These are phyloP conservation scores for Agrochola macilenta DNA, from an alignment of 2,888 invertebrate species.

Conservation along the genomic window DNA sequence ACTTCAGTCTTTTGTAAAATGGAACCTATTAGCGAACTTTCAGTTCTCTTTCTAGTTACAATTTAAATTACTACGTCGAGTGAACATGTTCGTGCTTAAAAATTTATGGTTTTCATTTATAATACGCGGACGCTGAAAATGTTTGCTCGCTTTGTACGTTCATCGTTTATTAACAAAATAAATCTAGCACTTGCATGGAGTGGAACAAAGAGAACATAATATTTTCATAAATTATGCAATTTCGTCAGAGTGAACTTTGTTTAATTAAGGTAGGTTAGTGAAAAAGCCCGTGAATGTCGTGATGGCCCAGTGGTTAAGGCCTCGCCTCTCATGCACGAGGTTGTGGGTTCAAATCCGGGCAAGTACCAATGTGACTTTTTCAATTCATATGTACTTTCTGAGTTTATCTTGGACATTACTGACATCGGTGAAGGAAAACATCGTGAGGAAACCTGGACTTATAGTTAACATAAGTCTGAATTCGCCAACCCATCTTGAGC, in stretches of 20 bases:
- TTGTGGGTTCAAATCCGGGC: too few species aligned
- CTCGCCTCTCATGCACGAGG: too few species aligned
- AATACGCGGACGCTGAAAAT: not conserved
- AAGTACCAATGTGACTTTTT: too few species aligned
- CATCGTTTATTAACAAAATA: constrained; percentile 1
- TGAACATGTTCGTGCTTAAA: constrained; percentile 20
- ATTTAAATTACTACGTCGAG: constrained; percentile 21
- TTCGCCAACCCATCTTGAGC: too few species aligned
- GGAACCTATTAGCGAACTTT: constrained; percentile 15
- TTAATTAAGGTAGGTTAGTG: not conserved
- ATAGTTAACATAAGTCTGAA: too few species aligned
- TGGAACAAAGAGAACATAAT: not conserved
- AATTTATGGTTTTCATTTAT: constrained; percentile 26
- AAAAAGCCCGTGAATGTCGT: too few species aligned
- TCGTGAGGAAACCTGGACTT: too few species aligned
- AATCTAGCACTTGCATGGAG: not conserved
- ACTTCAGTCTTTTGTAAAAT: constrained; percentile 14
- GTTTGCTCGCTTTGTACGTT: not conserved
- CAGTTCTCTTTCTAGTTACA: not conserved
- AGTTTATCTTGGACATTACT: too few species aligned
- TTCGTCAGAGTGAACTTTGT: not conserved
- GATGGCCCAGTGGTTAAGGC: too few species aligned
- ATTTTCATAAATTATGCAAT: not conserved
- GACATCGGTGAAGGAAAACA: too few species aligned
- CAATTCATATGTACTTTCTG: too few species aligned